Evolutionary conservation across 2,113 vertebrate species (phyloP).

Genomic region (Pygoscelis adeliae): DNA sequence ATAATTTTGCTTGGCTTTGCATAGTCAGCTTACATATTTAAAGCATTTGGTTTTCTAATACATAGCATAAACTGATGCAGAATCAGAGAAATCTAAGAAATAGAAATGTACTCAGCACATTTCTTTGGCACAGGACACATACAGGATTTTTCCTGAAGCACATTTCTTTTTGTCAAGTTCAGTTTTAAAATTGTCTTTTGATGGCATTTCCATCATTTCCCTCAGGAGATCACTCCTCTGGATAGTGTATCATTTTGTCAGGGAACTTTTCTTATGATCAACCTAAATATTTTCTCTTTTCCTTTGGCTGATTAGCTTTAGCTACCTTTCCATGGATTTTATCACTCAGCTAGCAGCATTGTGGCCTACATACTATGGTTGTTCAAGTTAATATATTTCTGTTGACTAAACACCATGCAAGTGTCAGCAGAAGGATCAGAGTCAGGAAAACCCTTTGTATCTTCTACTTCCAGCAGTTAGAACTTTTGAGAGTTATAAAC

Average conservation of each 20-base stretch:
- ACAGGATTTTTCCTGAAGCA: constrained; percentile 10
- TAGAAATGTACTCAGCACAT: neutral
- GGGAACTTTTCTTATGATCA: neutral
- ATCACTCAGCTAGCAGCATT: neutral
- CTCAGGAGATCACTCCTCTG: neutral
- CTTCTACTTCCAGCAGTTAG: neutral
- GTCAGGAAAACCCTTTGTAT: neutral
- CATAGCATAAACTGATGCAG: neutral
- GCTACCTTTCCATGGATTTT: neutral
- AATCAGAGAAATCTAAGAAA: neutral
- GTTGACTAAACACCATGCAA: neutral
- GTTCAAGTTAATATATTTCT: neutral
- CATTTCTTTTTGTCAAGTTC: constrained; percentile 3
- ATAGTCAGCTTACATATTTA: neutral
- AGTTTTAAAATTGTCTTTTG: neutral
- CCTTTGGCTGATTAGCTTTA: neutral
- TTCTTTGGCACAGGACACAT: neutral
- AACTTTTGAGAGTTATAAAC: neutral
- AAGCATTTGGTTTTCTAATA: neutral
- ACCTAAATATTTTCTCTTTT: neutral
- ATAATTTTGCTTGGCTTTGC: neutral
- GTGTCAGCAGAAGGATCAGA: neutral
- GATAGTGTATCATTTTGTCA: neutral
- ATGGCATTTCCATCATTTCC: neutral
- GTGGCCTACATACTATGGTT: neutral